Evolutionary conservation across 2,113 vertebrate genomes (phyloP).

Genomic region (Trichomycterus rosablanca): DNA sequence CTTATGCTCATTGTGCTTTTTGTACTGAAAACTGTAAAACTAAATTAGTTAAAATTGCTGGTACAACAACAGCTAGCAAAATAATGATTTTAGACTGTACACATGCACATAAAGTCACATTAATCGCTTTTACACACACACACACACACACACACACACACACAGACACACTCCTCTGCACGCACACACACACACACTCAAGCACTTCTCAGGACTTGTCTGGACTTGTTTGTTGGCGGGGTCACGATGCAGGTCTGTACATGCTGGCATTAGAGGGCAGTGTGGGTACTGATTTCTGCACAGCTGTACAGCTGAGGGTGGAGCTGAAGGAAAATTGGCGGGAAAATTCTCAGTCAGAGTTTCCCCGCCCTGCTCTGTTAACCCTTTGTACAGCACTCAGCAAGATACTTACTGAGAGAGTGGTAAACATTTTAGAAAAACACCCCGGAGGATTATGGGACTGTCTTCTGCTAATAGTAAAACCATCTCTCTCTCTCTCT

Average conservation of each 20-base stretch:
- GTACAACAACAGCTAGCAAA: neutral
- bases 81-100: neutral
- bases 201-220: slow-evolving; percentile 28
- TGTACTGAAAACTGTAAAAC: no score
- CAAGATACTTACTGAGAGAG: no score
- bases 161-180: neutral
- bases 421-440: no score
- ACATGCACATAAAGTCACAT: slow-evolving; percentile 14
- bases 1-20: no score
- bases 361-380: no score
- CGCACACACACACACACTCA: slow-evolving; percentile 15
- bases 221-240: slow-evolving; percentile 35
- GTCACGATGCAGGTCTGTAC: neutral
- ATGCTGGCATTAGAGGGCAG: slow-evolving; percentile 60
- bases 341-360: no score
- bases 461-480: no score
- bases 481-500: no score
- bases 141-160: neutral
- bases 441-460: no score
- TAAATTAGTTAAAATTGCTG: no score
- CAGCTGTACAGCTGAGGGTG: neutral
- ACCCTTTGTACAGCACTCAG: no score
- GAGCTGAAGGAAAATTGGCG: no score
- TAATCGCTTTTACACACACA: neutral
- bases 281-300: slow-evolving; percentile 46